A percentile compares a stretch with the other conserved stretches of the same genome.
Conservation (phyloP, 1,140 invertebrate species). For the Oncopeltus fasciatus region DNA sequence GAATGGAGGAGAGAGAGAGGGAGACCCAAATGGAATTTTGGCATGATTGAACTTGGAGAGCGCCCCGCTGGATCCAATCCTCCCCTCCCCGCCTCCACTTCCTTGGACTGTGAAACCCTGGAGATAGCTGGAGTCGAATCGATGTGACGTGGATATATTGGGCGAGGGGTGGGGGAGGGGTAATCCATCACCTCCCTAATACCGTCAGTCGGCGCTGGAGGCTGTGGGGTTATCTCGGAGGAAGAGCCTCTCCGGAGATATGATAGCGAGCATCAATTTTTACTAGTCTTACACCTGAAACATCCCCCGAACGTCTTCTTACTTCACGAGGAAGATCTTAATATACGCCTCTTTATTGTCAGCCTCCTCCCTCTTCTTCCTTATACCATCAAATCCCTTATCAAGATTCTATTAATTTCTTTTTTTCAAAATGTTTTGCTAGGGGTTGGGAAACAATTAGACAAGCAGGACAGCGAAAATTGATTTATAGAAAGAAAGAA, state of each 20-base stretch:
- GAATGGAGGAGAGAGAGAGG: too few relatives aligned
- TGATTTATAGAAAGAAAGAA: too few relatives aligned
- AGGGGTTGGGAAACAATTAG: too few relatives aligned
- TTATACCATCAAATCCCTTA: too few relatives aligned
- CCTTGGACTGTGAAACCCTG: neutral
- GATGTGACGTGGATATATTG: constrained; percentile 7
- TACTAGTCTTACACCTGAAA: neutral
- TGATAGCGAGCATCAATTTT: constrained; percentile 6
- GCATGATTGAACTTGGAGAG: neutral
- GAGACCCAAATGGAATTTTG: neutral
- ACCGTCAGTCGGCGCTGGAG: neutral
- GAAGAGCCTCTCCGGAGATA: neutral
- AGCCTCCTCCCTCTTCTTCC: too few relatives aligned
- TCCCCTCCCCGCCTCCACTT: too few relatives aligned
- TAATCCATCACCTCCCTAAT: constrained; percentile 4
- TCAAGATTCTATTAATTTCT: too few relatives aligned
- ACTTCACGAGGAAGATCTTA: too few relatives aligned
- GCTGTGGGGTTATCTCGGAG: neutral
- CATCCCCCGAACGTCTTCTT: too few relatives aligned
- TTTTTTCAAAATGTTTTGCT: too few relatives aligned
- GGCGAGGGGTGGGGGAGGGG: neutral
- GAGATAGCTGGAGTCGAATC: neutral
- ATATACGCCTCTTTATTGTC: too few relatives aligned
- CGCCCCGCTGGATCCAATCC: neutral
- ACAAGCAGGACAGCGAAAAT: too few relatives aligned